Base-by-base conservation (phyloP, 2,888 invertebrate genomes). In the Cephus runcator region DNA sequence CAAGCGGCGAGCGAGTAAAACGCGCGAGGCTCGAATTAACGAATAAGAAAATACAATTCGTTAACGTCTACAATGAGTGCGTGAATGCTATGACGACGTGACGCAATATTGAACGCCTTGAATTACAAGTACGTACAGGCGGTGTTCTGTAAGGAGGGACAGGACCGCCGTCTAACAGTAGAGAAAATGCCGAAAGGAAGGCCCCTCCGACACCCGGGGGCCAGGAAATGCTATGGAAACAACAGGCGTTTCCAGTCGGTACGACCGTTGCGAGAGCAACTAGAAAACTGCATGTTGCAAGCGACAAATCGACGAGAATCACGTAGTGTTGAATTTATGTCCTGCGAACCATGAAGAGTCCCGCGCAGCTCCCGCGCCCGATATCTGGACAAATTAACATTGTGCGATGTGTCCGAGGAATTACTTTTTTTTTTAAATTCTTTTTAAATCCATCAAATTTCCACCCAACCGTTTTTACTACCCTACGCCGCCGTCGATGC, bases 241-340 rank as follows among this genome's bases (percentile, higher is more conserved):
- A 71, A 30, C 23, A 23, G 71, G 31, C 31, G 31, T 71, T 71
- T 71, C 12, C 71, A 34, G 31, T 31, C 71, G 71, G 71, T 34
- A 71, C 31, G 33, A 4, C 11, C 30, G 71, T 33, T 71, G 71
- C 71, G 30, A 71, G 31, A 71, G 30, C 33, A 34, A 4, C 12
- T 71, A 71, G 71, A 71, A 71, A 71, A 71, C 71, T 71, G 71
- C 71, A 71, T 71, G 71, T 71, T 71, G 71, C 71, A 71, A 71
- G 71, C 31, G 33, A 31, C 71, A 31, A 23, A 56, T 56, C 56
- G 56, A 56, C 56, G 56, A 56, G 71, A 71, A 71, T 71, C 71
- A 31, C 12, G 31, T 15, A 34, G 71, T 71, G 71, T 71, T 71
- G 12, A 71, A 33, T 71, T 34, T 31, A 6, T 71, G 71, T 23